A percentile compares a stretch with the other conserved stretches of the same genome.
Conservation (phyloP, 2,113 vertebrate genomes). For the Pogona vitticeps region DNA sequence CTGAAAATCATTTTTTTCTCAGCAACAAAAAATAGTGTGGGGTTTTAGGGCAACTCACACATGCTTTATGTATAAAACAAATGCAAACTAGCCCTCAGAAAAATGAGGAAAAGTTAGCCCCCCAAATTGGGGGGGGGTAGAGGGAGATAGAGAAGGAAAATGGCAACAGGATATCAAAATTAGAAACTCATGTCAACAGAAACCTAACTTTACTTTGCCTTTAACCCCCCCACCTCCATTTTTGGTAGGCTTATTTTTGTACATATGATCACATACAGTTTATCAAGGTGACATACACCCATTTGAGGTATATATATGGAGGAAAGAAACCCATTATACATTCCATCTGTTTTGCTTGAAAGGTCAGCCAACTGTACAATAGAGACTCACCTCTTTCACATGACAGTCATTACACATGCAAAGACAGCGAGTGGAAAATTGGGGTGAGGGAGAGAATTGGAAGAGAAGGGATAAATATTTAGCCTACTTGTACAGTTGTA, state of each 20-base stretch:
- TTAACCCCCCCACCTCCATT: background rate
- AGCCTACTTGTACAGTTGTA: background rate
- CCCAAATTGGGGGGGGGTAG: conserved; percentile 42
- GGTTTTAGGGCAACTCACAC: conserved; percentile 32
- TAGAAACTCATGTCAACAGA: conserved; percentile 29
- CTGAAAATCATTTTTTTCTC: conserved; percentile 46
- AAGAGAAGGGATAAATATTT: background rate
- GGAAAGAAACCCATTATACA: conserved; percentile 38
- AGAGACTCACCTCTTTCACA: conserved; percentile 42
- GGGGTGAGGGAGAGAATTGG: background rate
- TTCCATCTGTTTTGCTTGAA: conserved; percentile 40
- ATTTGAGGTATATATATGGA: conserved; percentile 24
- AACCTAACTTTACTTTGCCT: conserved; percentile 22
- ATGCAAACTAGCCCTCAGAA: conserved; percentile 13
- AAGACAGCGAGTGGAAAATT: conserved; percentile 18
- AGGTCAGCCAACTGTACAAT: conserved; percentile 17
- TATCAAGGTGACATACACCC: conserved; percentile 26
- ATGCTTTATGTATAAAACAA: conserved; percentile 40
- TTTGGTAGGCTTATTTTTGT: conserved; percentile 5
- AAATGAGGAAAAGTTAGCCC: background rate
- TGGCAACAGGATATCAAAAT: conserved; percentile 54
- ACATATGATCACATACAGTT: background rate
- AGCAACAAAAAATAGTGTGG: background rate
- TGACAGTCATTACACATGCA: conserved; percentile 29
- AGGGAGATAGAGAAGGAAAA: background rate